Percentiles rank a stretch among this genome's conserved stretches.
Evolutionary conservation across 1,140 invertebrate species (phyloP).

Genomic region (Ruditapes philippinarum): DNA sequence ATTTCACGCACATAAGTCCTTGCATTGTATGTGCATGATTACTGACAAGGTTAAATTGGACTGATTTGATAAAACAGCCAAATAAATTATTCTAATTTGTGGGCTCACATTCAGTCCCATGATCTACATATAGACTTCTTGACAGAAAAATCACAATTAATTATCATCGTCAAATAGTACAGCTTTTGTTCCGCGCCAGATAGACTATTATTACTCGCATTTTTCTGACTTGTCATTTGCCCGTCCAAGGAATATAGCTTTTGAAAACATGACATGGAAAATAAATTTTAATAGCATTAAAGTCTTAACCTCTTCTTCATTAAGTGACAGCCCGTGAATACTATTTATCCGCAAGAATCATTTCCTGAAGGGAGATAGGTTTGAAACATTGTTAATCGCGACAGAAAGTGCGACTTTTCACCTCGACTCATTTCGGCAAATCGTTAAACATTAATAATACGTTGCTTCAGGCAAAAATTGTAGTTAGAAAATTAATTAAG

Average conservation of each 20-base stretch:
- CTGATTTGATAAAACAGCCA: too few species aligned
- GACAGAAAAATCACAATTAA: slow-evolving; percentile 19
- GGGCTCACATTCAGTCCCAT: not conserved
- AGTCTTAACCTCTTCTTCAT: slow-evolving; percentile 43
- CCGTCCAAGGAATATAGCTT: slow-evolving; percentile 1
- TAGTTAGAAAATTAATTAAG: slow-evolving; percentile 41
- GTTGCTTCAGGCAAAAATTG: not conserved
- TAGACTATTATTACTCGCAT: slow-evolving; percentile 1
- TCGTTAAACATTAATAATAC: slow-evolving; percentile 55
- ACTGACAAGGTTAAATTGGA: too few species aligned
- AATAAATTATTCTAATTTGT: too few species aligned
- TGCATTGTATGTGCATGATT: too few species aligned
- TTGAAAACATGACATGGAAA: slow-evolving; percentile 53
- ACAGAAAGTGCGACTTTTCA: slow-evolving; percentile 21
- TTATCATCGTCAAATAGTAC: slow-evolving; percentile 13
- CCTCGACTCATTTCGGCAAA: slow-evolving; percentile 39
- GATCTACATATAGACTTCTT: not conserved
- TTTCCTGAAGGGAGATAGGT: slow-evolving; percentile 15
- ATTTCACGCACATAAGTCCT: too few species aligned
- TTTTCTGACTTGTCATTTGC: slow-evolving; percentile 18
- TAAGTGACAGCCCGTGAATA: slow-evolving; percentile 46
- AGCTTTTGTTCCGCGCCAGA: slow-evolving; percentile 37
- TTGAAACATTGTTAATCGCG: not conserved
- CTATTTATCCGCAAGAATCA: slow-evolving; percentile 17
- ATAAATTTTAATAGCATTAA: slow-evolving; percentile 60